A percentile compares a stretch with the other conserved stretches of the same genome.
Conservation (phyloP, 2,888 invertebrate genomes). For the Meteorus cinctellus region DNA sequence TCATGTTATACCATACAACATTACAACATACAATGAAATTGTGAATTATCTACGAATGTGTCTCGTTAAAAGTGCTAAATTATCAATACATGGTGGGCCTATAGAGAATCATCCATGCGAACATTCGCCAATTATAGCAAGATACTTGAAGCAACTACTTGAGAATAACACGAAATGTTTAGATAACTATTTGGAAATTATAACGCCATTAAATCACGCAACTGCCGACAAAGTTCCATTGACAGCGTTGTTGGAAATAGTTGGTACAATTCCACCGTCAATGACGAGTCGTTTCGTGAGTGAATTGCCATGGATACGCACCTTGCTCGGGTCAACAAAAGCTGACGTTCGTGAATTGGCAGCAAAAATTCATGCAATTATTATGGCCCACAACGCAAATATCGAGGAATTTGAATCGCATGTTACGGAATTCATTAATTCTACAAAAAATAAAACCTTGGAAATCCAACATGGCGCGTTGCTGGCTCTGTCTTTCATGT, state of each 20-base stretch:
- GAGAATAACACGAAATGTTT: slow-evolving; percentile 77
- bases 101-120: slow-evolving; percentile 78
- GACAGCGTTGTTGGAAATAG: slow-evolving; percentile 86
- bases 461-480: slow-evolving; percentile 88
- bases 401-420: slow-evolving; percentile 76
- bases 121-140: slow-evolving; percentile 80
- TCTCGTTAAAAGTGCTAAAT: slow-evolving; percentile 79
- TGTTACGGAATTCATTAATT: slow-evolving; percentile 75
- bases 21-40: slow-evolving; percentile 84
- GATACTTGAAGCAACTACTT: slow-evolving; percentile 77
- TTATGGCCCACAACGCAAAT: slow-evolving; percentile 77
- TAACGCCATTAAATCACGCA: slow-evolving; percentile 79
- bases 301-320: slow-evolving; percentile 80
- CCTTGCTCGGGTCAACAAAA: slow-evolving; percentile 81
- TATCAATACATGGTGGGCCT: slow-evolving; percentile 65
- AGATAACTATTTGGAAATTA: slow-evolving; percentile 80
- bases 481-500: slow-evolving; percentile 81
- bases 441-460: slow-evolving; percentile 77
- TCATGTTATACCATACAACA: slow-evolving; percentile 82
- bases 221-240: slow-evolving; percentile 82
- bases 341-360: slow-evolving; percentile 85
- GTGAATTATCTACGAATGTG: slow-evolving; percentile 87
- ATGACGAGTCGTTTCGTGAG: slow-evolving; percentile 80
- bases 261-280: slow-evolving; percentile 86
- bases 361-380: slow-evolving; percentile 84